phyloP scores from a whole-genome alignment of 2,113 vertebrate species.

The Cygnus buccinator region DNA sequence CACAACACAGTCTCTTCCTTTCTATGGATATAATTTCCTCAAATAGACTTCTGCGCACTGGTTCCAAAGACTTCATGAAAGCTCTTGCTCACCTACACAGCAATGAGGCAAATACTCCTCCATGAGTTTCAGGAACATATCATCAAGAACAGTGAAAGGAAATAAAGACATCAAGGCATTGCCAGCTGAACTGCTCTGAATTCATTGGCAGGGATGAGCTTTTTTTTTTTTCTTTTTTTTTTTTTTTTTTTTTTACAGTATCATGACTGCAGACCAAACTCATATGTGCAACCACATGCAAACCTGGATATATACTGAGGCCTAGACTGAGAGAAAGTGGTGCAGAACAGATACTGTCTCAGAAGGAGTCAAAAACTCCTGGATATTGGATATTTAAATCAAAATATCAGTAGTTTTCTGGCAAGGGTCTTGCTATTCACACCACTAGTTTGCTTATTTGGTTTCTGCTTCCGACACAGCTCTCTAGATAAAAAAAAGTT shows the following conservation, averaged over 20 bases:
- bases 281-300: rapidly evolving
- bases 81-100: neutral
- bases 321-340: neutral
- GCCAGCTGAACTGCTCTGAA: neutral
- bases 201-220: neutral
- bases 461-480: neutral
- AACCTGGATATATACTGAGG: too few species aligned
- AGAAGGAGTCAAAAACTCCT: neutral
- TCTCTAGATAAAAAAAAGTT: neutral
- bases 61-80: neutral
- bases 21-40: neutral
- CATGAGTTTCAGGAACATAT: neutral
- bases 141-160: neutral
- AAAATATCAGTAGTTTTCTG: neutral
- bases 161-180: neutral
- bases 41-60: neutral
- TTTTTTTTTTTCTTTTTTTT: too few species aligned
- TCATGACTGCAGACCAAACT: neutral
- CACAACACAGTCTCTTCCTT: neutral
- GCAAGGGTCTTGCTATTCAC: neutral
- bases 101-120: neutral
- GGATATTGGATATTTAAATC: neutral
- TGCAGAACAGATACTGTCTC: neutral
- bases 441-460: neutral
- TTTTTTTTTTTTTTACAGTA: neutral